phyloP scores from a whole-genome alignment of 2,888 invertebrate genomes.

The Noctua janthe region DNA sequence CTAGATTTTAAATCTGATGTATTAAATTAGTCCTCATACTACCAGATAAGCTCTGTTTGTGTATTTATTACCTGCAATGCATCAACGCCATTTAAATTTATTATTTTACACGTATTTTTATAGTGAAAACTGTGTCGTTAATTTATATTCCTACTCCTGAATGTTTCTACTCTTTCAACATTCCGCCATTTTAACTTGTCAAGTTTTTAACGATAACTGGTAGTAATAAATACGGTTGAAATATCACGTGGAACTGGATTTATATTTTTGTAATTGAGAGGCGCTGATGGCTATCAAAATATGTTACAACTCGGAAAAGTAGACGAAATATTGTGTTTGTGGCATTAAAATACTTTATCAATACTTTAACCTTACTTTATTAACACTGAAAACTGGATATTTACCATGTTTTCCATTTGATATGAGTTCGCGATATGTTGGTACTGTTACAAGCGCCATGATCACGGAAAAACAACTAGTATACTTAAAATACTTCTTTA shows the following conservation, averaged over 20 bases:
- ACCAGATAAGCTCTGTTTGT: neutral
- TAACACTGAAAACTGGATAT: neutral
- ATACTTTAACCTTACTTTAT: too few species aligned
- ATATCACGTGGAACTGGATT: slow-evolving; percentile 18
- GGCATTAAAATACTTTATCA: neutral
- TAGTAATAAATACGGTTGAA: slow-evolving; percentile 42
- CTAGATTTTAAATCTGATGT: neutral
- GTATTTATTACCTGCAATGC: slow-evolving; percentile 1
- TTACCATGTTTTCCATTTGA: neutral
- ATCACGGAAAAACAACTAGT: neutral
- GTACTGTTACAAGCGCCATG: neutral
- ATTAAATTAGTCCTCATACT: neutral
- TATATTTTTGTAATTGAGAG: slow-evolving; percentile 25
- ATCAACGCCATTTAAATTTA: slow-evolving; percentile 8
- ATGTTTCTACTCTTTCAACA: slow-evolving; percentile 21
- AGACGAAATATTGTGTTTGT: neutral
- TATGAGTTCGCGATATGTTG: neutral
- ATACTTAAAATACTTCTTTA: neutral
- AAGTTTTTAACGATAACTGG: slow-evolving; percentile 41
- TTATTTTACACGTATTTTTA: neutral
- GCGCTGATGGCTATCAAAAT: slow-evolving; percentile 11
- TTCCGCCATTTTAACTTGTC: slow-evolving; percentile 36
- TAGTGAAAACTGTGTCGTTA: neutral
- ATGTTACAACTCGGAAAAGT: neutral
- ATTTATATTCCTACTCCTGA: slow-evolving; percentile 32